Evolutionary conservation across 2,888 invertebrate species (phyloP), one percentile per base, ranked within the genome.

Genomic region (Dryobota labecula): DNA sequence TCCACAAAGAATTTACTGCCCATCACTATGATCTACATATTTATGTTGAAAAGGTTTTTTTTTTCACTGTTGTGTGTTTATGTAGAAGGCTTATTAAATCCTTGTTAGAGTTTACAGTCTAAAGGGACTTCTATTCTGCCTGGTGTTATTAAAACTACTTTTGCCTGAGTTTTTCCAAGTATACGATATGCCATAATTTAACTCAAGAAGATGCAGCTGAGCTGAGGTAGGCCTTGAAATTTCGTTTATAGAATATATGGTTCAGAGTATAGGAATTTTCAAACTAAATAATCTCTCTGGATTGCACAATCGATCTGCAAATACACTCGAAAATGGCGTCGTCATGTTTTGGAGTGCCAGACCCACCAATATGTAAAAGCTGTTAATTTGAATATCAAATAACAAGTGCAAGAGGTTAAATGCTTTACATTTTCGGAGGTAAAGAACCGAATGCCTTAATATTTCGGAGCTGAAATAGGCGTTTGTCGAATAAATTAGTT

Each of bases 401-500:
- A 69, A 78, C 30, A 60, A 62, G 24, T 58, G 62, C 65, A 72
- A 69, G 45, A 54, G 43, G 45, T 57, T 63, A 51, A 56, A 38
- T 9, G 18, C n/a, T 65, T 24, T 47, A 47, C n/a, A n/a, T 45
- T 68, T 65, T 82, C 18, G 38, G 47, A 54, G 36, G 30, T 69
- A 66, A 68, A 54, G 27, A 68, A 70, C 43, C 62, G 36, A 43
- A 70, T 51, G 47, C 9, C 33, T 64, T 63, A 33, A 57, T 66
- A 67, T 54, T 60, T 13, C 67, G 18, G 11, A 43, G 62, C 67
- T 61, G 60, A 70, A 84, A 76, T 57, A 47, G 24, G 18, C 30
- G 68, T 67, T 84, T 73, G 74, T 72, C 41, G 53, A 74, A 78
- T 63, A 75, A 70, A 84, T 78, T 76, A 76, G 77, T 73, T 75